Evolutionary conservation across 2,888 invertebrate genomes (phyloP), one percentile per base, ranked within the genome.

Genomic region (Agriopis aurantiaria): DNA sequence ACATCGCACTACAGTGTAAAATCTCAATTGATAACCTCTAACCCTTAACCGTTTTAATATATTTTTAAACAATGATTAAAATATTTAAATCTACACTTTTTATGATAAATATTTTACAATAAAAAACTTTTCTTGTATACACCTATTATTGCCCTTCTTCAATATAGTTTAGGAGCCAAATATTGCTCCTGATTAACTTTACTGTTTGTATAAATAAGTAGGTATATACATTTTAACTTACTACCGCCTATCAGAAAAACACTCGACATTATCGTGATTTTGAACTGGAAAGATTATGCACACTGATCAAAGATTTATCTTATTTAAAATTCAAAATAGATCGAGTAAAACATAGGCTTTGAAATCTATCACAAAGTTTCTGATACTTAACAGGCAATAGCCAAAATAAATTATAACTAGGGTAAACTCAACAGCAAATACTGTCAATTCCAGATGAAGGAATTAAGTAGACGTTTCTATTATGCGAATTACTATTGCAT

Each of bases 91-190:
- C 86, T 91, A 86, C 85, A 83, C 78, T 81, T 67, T 80, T 83
- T 84, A 77, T 81, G 81, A 80, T 88, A 89, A 87, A 91, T 91
- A 92, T 89, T 74, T 89, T 89, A 92, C 90, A 91, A 85, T 88
- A 91, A 87, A 88, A 87, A 84, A 83, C 79, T 76, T 83, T 88
- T 90, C 88, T 87, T 91, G 88, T 90, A 89, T 88, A 91, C 85
- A 84, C 83, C 89, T 91, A 91, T 93, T 94, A 94, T 94, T 94
- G 93, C 93, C 92, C 86, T 73, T 91, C 82, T 86, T 88, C 80
- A 82, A 85, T 88, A 87, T 82, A 83, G 79, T 85, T 83, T 77
- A 81, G 84, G 83, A 85, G 85, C 78, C n/a, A 14, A 75, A 74
- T 72, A 72, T 69, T 75, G 79, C 85, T 77, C 79, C 81, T 71